phyloP scores from a whole-genome alignment of 2,888 invertebrate species.

The Callinectes sapidus region DNA sequence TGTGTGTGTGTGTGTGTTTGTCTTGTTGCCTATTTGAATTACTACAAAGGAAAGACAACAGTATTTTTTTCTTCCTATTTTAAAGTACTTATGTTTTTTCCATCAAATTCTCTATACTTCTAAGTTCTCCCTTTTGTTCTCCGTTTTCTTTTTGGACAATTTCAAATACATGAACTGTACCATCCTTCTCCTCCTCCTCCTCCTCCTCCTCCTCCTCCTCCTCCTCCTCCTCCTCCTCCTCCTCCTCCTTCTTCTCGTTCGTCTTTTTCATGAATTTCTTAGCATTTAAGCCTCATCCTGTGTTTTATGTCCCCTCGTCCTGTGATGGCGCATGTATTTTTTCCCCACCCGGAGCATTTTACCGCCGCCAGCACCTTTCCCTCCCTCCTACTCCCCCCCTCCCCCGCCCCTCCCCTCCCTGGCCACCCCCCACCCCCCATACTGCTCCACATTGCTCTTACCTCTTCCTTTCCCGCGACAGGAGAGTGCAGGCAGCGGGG shows the following conservation, averaged over 20 bases:
- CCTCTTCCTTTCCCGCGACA: background rate
- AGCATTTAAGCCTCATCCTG: background rate
- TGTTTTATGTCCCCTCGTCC: background rate
- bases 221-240: conserved; percentile 5
- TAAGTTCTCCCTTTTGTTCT: background rate
- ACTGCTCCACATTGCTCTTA: background rate
- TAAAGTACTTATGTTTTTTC: background rate
- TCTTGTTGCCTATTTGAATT: too few relatives aligned
- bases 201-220: background rate
- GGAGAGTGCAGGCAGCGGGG: background rate
- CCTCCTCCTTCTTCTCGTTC: background rate
- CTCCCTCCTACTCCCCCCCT: background rate
- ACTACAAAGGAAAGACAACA: background rate
- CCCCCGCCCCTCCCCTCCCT: background rate
- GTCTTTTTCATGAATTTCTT: background rate
- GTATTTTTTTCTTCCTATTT: background rate
- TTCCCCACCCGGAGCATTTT: background rate
- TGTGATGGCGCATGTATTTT: background rate
- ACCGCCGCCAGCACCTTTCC: background rate
- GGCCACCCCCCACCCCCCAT: background rate
- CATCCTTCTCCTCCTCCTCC: background rate
- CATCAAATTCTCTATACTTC: background rate
- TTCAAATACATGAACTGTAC: background rate
- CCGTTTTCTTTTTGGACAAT: background rate
- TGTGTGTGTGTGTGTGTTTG: too few relatives aligned